Base-by-base conservation (phyloP, 1,140 invertebrate species). In the Caligus rogercresseyi region DNA sequence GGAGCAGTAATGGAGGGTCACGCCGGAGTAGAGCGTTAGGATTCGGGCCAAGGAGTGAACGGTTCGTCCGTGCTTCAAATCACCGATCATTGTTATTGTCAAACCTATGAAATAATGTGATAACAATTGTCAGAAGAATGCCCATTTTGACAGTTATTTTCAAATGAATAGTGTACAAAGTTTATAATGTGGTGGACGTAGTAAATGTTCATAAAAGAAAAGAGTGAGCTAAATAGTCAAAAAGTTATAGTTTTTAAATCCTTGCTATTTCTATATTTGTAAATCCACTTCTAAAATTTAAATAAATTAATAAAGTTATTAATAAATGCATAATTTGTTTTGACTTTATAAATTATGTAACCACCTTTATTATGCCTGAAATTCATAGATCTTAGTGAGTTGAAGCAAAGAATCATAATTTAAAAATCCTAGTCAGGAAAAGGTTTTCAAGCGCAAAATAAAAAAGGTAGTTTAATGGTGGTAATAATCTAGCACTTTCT, bases 51-150 rank as follows among this genome's bases (percentile, higher is more conserved):
- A 75, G 0, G 95, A 99, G 75, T 99, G 96, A 0, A 98, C 95
- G 1, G 96, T 99, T 53, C 96, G 80, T 3, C 95, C 94, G 74
- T 99, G 87, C 71, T 95, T 96, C 65, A 99, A 75, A 75, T 99
- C 96, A 7, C 96, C 96, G 54, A 97, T 79, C 72, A 82, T 72
- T 13, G 80, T 78, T 16, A 80, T 78, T 74, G 77, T 64, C 3
- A 67, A 61, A 63, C 31, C 31, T 43, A 43, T n/a, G n/a, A 11
- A 43, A 43, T 7, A n/a, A n/a, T n/a, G n/a, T n/a, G n/a, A 20
- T 43, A 25, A 57, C 63, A 65, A 43, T 25, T 18, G 24, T 3
- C 7, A 19, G 56, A 31, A 66, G 21, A 14, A 23, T 18, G 19
- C 4, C 18, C n/a, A n/a, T 2, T 7, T 31, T n/a, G 19, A 66